Evolutionary conservation across 2,888 invertebrate genomes (phyloP), one percentile per base, ranked within the genome.

Genomic region (Epinotia ramella): DNA sequence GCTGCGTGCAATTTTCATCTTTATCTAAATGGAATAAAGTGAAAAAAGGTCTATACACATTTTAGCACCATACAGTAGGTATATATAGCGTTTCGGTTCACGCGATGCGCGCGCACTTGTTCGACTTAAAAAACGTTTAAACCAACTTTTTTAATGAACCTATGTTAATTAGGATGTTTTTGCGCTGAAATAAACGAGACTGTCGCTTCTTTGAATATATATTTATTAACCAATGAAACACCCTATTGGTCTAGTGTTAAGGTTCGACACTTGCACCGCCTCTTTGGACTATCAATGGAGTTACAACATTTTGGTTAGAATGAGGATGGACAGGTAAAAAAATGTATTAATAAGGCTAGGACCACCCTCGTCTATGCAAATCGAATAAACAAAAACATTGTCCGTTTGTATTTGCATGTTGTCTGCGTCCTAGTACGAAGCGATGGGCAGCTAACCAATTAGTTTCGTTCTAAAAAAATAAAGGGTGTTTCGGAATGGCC

Each of bases 71-170:
- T 73, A 49, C 64, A 40, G 40, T 76, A 69, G 24, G 3, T 28
- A 28, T 28, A 28, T 67, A 73, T 67, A 74, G 66, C 78, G 79
- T 76, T 78, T 77, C 78, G 79, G 75, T 74, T 79, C 79, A 79
- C 60, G 77, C 77, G 71, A 53, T 65, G 65, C 65, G 66, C 44
- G 53, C 67, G 44, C 67, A 57, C 59, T 67, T 57, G 33, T 69
- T 53, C 20, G 16, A 74, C 65, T 74, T 53, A 77, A 77, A 76
- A 77, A 72, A 76, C 59, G 77, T 72, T 74, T 78, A 70, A 71
- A 79, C 74, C 73, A 67, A 78, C 64, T 68, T 74, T 79, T 78
- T 79, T 78, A 80, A 80, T 79, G 80, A 79, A 79, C 78, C 78
- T 64, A 65, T 76, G 77, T 71, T 79, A 79, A 81, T 80, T 79